Evolutionary conservation across 1,140 invertebrate genomes (phyloP).

Genomic region (Zaprionus inermis): DNA sequence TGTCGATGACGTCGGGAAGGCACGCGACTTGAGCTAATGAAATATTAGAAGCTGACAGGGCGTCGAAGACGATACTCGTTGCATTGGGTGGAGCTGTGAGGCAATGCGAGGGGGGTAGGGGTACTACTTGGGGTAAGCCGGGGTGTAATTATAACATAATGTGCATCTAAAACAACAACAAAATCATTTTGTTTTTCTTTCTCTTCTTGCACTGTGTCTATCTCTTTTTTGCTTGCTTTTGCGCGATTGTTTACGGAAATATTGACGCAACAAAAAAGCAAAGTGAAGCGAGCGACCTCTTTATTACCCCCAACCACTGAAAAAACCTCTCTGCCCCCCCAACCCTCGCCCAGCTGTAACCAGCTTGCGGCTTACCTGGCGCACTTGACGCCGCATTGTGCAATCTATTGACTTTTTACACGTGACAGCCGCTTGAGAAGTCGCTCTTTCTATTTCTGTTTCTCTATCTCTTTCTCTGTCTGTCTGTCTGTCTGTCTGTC

Average conservation of each 20-base stretch:
- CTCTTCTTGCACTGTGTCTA: conserved; percentile 1
- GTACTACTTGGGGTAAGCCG: background rate
- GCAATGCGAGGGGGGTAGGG: background rate
- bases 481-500: conserved; percentile 28
- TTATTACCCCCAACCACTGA: conserved; percentile 29
- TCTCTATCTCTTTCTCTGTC: conserved; percentile 7
- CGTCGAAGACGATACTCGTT: conserved; percentile 60
- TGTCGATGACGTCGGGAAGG: conserved; percentile 28
- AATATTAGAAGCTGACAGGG: conserved; percentile 76
- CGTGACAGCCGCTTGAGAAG: conserved; percentile 68
- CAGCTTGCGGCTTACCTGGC: conserved; percentile 2
- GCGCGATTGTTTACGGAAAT: conserved; percentile 70
- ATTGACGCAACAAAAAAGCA: conserved; percentile 63
- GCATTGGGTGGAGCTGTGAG: background rate
- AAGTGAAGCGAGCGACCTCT: conserved; percentile 71
- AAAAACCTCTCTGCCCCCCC: no score
- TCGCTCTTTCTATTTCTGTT: background rate
- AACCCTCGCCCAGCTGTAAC: background rate
- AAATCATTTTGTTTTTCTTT: conserved; percentile 18
- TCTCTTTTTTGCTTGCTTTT: conserved; percentile 11
- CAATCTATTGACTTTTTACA: conserved; percentile 82
- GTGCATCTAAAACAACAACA: conserved; percentile 46
- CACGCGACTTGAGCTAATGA: conserved; percentile 71
- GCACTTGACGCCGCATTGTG: conserved; percentile 77
- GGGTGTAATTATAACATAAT: conserved; percentile 74